phyloP scores from a whole-genome alignment of 2,113 vertebrate genomes.

The Mellivora capensis region DNA sequence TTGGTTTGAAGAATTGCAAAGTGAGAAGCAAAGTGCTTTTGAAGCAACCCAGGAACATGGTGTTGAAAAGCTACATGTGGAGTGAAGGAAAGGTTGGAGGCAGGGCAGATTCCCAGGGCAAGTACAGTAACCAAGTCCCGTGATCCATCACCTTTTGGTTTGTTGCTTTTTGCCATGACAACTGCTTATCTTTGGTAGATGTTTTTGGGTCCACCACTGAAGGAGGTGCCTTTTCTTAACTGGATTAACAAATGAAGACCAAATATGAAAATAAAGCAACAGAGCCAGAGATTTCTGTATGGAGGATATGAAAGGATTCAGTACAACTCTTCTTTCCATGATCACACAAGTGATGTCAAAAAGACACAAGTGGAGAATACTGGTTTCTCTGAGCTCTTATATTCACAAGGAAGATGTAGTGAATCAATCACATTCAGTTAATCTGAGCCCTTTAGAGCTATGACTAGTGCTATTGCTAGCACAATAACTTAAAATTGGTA shows the following conservation, averaged over 20 bases:
- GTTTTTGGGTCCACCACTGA: slow-evolving; percentile 68
- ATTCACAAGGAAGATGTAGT: neutral
- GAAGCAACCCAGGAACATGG: slow-evolving; percentile 76
- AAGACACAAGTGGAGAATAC: neutral
- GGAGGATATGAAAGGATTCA: neutral
- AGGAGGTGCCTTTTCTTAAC: slow-evolving; percentile 78
- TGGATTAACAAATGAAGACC: neutral
- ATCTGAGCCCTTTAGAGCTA: neutral
- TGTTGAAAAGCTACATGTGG: slow-evolving; percentile 81
- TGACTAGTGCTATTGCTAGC: neutral
- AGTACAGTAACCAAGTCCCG: slow-evolving; percentile 62
- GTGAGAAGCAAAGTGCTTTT: slow-evolving; percentile 68
- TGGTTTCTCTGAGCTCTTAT: neutral
- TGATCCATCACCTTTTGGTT: slow-evolving; percentile 72
- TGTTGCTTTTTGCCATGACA: slow-evolving; percentile 84
- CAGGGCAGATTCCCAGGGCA: slow-evolving; percentile 68
- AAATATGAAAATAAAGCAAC: slow-evolving; percentile 33
- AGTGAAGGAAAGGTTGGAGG: slow-evolving; percentile 73
- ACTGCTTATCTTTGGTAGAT: slow-evolving; percentile 83
- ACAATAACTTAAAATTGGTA: neutral
- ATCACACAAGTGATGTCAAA: neutral
- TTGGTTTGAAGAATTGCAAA: slow-evolving; percentile 48
- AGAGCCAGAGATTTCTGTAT: neutral
- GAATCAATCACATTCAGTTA: neutral
- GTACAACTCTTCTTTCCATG: neutral